Base-by-base conservation (phyloP, 2,113 vertebrate species). In the Solea senegalensis region DNA sequence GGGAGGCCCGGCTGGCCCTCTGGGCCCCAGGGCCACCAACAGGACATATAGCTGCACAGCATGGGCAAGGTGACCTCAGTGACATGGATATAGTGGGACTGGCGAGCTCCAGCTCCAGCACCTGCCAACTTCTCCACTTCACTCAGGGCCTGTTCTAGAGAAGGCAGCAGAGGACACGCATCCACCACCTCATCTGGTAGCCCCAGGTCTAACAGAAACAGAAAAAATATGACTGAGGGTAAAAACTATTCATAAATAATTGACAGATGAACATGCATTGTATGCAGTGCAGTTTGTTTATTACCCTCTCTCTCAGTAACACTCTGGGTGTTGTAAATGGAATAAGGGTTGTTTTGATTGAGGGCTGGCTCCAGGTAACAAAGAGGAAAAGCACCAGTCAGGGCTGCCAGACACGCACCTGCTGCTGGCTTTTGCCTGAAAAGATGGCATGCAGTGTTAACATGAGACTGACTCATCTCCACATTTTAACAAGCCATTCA, bases 31-130 rank as follows among this genome's bases (percentile, higher is more conserved):
- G 90, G 82, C 93, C 95, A 95, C 96, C 97, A 97, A 9, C 92
- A 93, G 7, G 95, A 96, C 91, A 97, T 91, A 84, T 98, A 99
- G 85, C 95, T 96, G 48, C 97, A 99, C 0, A 99, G 83, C 95
- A 98, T 94, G 16, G 97, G 96, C 75, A 98, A 75, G 3, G 95
- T 93, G 28, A 98, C 95, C 80, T 99, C 96, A 78, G 95, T 96
- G 27, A 98, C 94, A 8, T 95, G 95, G 2, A 94, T 92, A 91
- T 96, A 95, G 63, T 94, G 95, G 3, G 94, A 92, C 76, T 96
- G 96, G 71, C 93, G 94, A 48, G 95, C 93, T n/a, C 94, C 95
- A 0, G 95, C 95, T 60, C 96, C 96, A 0, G 94, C 82, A 1
- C 49, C 66, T 7, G 87, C 95, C 50, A 98, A 81, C 56, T 96